Evolutionary conservation across 2,113 vertebrate species (phyloP), one percentile per base, ranked within the genome.

Genomic region (Uria lomvia): DNA sequence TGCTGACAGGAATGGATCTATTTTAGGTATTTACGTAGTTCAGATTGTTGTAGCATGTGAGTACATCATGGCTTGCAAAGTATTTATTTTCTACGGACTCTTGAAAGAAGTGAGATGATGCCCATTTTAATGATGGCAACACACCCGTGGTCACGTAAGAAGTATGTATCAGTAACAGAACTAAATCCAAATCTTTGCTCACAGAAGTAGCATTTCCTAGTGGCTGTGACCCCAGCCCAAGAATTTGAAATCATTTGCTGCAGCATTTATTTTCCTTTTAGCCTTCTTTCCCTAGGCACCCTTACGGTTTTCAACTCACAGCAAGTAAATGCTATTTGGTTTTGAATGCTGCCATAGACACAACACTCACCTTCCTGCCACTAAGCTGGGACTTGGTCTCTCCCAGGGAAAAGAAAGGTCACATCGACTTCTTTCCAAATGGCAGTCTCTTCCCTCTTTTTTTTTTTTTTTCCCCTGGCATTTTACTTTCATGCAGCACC

Each of bases 1-100:
- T 95, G 96, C 95, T 97, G 96, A 95, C 95, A 96, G 94, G 80
- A 96, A 85, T 66, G 71, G 77, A 90, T 95, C 91, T 97, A 89
- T 97, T 96, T 97, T 96, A 9, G 2, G 92, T 94, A 78, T 91
- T 95, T 95, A 92, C 22, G n/a, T 91, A 89, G 84, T 13, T 93
- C 73, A n/a, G 50, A 66, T 94, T 85, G 55, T 96, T 91, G 84
- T 76, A 90, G 77, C 92, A 76, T 67, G n/a, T 88, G 94, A 92
- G 63, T 36, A 68, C 62, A 58, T 83, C 77, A 13, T 53, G 71
- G 66, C 20, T 85, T 79, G 74, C 23, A 50, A 88, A 88, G 14
- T 12, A 5, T 88, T 93, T 67, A 29, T 88, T 93, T 88, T 29
- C 42, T 55, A 43, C 62, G 55, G 66, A 40, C 50, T 70, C 73